A percentile compares a stretch with the other conserved stretches of the same genome.
These are phyloP conservation scores for Lepidurus apus DNA, from an alignment of 1,140 invertebrate genomes.

Conservation along the genomic window DNA sequence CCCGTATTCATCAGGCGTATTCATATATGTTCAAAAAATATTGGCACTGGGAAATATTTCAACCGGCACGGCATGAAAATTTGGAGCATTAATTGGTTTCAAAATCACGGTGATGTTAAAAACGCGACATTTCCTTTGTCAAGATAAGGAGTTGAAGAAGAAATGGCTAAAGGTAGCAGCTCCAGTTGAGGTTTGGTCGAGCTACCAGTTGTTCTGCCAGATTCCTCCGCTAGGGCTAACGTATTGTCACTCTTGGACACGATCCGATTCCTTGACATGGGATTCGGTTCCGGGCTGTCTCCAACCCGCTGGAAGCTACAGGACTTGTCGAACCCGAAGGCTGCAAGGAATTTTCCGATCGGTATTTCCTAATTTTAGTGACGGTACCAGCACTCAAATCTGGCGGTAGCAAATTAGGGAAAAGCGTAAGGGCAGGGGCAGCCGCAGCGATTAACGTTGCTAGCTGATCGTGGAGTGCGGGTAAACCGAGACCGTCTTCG, in stretches of 20 bases:
- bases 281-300: not conserved
- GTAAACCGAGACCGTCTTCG: too few species aligned
- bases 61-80: not conserved
- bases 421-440: too few species aligned
- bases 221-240: not conserved
- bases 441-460: too few species aligned
- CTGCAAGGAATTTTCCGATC: too few species aligned
- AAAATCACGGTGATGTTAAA: not conserved
- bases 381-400: too few species aligned
- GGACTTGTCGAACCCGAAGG: too few species aligned
- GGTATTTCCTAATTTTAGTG: too few species aligned
- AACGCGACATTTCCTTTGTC: not conserved
- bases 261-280: not conserved
- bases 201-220: not conserved
- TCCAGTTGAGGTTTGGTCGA: not conserved
- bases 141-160: not conserved
- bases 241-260: not conserved
- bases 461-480: too few species aligned
- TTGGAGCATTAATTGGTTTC: not conserved
- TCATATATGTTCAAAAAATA: not conserved
- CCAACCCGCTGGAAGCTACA: not conserved
- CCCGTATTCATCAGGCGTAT: not conserved
- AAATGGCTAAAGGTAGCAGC: not conserved
- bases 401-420: too few species aligned
- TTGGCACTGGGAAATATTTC: not conserved